Conservation (phyloP, 2,113 vertebrate species). For the Balaeniceps rex region DNA sequence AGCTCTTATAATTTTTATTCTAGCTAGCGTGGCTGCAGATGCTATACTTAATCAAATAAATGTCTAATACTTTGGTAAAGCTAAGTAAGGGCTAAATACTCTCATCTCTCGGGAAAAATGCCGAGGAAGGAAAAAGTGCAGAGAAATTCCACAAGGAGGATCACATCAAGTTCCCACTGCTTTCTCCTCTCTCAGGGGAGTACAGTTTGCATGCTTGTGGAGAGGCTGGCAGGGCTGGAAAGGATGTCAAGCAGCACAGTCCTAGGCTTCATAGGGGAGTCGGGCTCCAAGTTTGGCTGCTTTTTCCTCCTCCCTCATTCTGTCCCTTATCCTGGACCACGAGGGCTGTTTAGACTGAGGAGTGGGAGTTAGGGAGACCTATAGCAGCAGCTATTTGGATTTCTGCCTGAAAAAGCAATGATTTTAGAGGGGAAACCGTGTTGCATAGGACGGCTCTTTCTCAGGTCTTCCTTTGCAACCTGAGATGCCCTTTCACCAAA, state of each 20-base stretch:
- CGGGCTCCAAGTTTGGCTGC: neutral
- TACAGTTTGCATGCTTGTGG: conserved; percentile 4
- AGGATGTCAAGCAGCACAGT: neutral
- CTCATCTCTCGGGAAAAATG: conserved; percentile 23
- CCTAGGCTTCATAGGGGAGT: neutral
- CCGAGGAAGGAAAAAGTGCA: conserved; percentile 39
- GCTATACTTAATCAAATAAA: conserved; percentile 65
- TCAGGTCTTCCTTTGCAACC: neutral
- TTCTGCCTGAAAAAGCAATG: neutral
- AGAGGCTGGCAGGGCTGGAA: conserved; percentile 38
- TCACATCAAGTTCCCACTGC: conserved; percentile 48
- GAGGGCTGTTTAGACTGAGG: neutral
- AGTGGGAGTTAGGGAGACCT: neutral
- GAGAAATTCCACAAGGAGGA: conserved; percentile 60
- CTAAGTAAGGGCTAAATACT: conserved; percentile 60
- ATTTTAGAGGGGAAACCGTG: neutral
- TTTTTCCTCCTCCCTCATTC: neutral
- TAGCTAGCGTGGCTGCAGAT: conserved; percentile 52
- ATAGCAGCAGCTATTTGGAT: neutral
- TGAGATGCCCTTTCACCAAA: neutral
- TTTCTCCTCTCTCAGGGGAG: conserved; percentile 39
- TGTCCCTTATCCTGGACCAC: neutral
- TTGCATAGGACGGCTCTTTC: neutral
- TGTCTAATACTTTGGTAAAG: conserved; percentile 60
- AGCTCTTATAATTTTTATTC: conserved; percentile 65